Evolutionary conservation across 2,797 vertebrate species (phyloP), one percentile per base, ranked within the genome.

Genomic region (Pipistrellus pipistrellus): DNA sequence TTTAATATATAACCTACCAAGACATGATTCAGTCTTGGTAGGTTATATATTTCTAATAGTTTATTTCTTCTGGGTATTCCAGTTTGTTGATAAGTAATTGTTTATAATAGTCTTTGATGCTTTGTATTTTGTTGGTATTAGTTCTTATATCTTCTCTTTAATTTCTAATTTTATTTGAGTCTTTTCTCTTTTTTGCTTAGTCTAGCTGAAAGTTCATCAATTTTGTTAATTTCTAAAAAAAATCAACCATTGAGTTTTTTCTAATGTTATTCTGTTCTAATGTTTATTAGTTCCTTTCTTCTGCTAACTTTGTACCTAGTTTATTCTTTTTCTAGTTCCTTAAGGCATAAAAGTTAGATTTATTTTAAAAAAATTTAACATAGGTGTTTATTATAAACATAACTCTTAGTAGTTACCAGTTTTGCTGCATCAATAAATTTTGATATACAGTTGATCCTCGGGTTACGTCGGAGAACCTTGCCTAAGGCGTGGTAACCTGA

Each of bases 121-220:
- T 48, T 82, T 51, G 53, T 62, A 73, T 83, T 64, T 48, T 18
- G 21, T 62, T 82, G 68, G 55, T 64, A n/a, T 73, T 68, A 82
- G 53, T 72, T 90, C 2, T 90, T 69, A 80, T 71, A 21, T 30
- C n/a, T 72, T 15, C 38, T 62, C 53, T 77, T 88, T 77, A 76
- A 72, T 72, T 82, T 90, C n/a, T 72, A 13, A 44, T 86, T 73
- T 71, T 81, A 69, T 55, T 89, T 71, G 64, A 46, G 27, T n/a
- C 64, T 71, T 57, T 27, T 68, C 32, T 88, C 32, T 64, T 76
- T 73, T 89, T 69, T 44, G 46, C 23, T 82, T 73, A 41, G 44
- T 64, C 44, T 82, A 81, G 55, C 55, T 64, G 17, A 90, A 88
- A 46, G 7, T 51, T 41, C 62, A 9, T 89, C 18, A 32, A 2